Conservation (phyloP, 2,888 invertebrate genomes). For the Drosophila niveifrons region DNA sequence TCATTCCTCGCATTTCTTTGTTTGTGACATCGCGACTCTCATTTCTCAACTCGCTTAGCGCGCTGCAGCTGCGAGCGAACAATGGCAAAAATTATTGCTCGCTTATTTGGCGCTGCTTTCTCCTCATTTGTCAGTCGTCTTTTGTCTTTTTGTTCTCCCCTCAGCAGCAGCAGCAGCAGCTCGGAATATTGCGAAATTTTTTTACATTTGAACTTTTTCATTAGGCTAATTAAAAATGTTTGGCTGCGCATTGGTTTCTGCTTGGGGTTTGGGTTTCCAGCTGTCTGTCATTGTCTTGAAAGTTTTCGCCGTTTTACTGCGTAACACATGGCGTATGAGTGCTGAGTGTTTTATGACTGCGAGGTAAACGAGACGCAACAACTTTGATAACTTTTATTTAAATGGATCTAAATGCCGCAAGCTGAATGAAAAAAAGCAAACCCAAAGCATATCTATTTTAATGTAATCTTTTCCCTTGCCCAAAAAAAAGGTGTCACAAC, state of each 20-base stretch:
- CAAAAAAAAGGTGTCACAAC: conserved; percentile 31
- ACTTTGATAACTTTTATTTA: conserved; percentile 50
- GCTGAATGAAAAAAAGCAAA: conserved; percentile 15
- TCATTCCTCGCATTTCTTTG: conserved; percentile 57
- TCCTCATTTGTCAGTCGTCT: conserved; percentile 71
- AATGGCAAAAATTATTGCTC: conserved; percentile 75
- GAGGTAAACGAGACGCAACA: conserved; percentile 49
- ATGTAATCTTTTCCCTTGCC: not conserved
- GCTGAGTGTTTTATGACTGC: conserved; percentile 70
- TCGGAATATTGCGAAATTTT: conserved; percentile 37
- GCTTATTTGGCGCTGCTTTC: conserved; percentile 69
- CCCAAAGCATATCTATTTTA: not conserved
- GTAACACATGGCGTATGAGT: conserved; percentile 75
- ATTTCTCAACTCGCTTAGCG: not conserved
- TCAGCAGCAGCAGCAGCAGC: conserved; percentile 19
- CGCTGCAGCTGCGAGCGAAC: conserved; percentile 45
- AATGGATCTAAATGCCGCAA: conserved; percentile 52
- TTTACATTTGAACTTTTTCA: conserved; percentile 77
- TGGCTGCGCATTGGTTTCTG: conserved; percentile 26
- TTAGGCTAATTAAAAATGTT: conserved; percentile 79
- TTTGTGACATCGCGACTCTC: conserved; percentile 31
- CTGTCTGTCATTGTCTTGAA: conserved; percentile 57
- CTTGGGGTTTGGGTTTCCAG: conserved; percentile 4
- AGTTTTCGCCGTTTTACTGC: conserved; percentile 41
- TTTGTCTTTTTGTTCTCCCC: conserved; percentile 57